phyloP scores from a whole-genome alignment of 2,888 invertebrate species.

The Thymelicus acteon region DNA sequence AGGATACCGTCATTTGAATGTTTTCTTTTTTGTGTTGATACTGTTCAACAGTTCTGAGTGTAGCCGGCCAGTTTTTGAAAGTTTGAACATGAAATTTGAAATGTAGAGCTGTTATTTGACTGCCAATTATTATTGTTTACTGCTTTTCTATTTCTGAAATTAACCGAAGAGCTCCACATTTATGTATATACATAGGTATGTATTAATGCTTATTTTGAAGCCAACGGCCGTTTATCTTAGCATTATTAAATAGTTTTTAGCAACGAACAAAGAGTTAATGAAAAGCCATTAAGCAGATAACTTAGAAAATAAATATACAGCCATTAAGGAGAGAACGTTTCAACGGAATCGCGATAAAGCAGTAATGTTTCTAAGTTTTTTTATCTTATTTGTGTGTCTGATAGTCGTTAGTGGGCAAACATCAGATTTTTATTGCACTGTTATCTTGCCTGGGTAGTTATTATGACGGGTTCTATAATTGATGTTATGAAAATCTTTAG shows the following conservation, averaged over 20 bases:
- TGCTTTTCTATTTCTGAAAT: no score
- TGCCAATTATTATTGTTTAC: no score
- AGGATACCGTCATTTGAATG: no score
- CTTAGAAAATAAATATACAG: constrained; percentile 36
- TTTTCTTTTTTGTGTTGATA: no score
- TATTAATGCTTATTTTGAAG: neutral
- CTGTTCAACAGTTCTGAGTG: no score
- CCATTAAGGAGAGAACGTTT: constrained; percentile 39
- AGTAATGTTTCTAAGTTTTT: constrained; percentile 67
- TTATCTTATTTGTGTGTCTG: constrained; percentile 69
- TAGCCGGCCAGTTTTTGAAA: no score
- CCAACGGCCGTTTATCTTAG: constrained; percentile 4
- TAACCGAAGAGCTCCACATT: no score
- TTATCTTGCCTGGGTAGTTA: constrained; percentile 56
- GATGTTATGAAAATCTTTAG: constrained; percentile 29
- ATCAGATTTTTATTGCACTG: constrained; percentile 65
- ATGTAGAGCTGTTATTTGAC: no score
- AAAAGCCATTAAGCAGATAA: constrained; percentile 36
- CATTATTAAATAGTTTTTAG: constrained; percentile 16
- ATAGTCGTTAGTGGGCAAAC: constrained; percentile 69
- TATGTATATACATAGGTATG: neutral
- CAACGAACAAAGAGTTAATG: constrained; percentile 31
- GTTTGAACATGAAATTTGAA: no score
- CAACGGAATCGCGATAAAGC: constrained; percentile 68
- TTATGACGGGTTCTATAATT: constrained; percentile 36